Conservation (phyloP, 2,797 vertebrate genomes). For the Pelodytes ibericus region DNA sequence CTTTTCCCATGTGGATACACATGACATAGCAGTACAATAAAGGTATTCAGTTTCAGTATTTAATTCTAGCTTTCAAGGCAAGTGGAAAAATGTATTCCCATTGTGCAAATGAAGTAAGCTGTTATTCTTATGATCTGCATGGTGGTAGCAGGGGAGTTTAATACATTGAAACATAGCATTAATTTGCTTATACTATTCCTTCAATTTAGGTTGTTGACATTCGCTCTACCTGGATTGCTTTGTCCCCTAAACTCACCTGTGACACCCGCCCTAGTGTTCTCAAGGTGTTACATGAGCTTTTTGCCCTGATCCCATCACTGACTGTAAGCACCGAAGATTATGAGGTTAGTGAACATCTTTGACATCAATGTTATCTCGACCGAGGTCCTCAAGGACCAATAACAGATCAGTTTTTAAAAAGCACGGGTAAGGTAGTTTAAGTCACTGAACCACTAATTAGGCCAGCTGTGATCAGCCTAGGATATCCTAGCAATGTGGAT, state of each 20-base stretch:
- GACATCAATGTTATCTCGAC: too few species aligned
- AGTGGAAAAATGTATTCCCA: neutral
- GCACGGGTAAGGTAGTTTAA: neutral
- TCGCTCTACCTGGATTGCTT: slow-evolving; percentile 85
- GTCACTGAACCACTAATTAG: neutral
- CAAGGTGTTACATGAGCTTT: slow-evolving; percentile 81
- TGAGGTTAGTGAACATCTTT: slow-evolving; percentile 72
- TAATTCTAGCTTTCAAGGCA: neutral
- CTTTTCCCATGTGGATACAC: neutral
- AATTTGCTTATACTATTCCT: neutral
- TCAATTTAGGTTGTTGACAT: slow-evolving; percentile 88
- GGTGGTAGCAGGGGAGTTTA: neutral
- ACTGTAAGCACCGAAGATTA: slow-evolving; percentile 85
- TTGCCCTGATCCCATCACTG: slow-evolving; percentile 87
- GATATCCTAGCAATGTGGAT: neutral
- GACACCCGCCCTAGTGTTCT: slow-evolving; percentile 85
- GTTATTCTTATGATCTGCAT: neutral
- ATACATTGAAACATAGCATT: neutral
- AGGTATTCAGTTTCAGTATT: neutral
- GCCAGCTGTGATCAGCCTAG: neutral
- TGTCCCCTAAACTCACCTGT: slow-evolving; percentile 82
- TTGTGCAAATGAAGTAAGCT: neutral
- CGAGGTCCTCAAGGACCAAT: neutral
- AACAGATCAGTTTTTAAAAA: neutral
- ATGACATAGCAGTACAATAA: neutral